Evolutionary conservation across 2,797 vertebrate species (phyloP).

Genomic region (Gadopsis bispinosus): DNA sequence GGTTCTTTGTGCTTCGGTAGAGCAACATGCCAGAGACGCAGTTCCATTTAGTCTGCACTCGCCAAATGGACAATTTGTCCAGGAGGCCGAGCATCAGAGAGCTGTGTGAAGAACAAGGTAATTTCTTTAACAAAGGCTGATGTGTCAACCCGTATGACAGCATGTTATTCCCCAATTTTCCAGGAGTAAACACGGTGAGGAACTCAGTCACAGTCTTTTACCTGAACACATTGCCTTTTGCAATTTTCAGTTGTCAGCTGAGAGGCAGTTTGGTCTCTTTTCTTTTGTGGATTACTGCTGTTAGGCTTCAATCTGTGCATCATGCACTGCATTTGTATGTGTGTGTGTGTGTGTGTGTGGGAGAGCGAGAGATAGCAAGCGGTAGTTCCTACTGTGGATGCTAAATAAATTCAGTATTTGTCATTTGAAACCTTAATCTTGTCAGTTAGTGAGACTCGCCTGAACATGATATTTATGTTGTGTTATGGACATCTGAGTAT

Average conservation of each 20-base stretch:
- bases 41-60: constrained; percentile 76
- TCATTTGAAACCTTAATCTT: constrained; percentile 36
- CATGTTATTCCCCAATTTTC: constrained; percentile 79
- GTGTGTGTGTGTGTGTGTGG: constrained; percentile 4
- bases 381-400: constrained; percentile 25
- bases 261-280: constrained; percentile 53
- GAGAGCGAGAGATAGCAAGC: not conserved
- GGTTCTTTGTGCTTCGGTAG: constrained; percentile 66
- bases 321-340: not conserved
- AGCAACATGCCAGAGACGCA: constrained; percentile 71
- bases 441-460: constrained; percentile 11
- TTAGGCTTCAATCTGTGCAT: constrained; percentile 35
- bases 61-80: constrained; percentile 81
- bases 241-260: constrained; percentile 69
- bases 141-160: constrained; percentile 76
- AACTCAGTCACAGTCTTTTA: constrained; percentile 72
- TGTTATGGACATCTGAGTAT: not conserved
- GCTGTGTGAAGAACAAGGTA: constrained; percentile 72
- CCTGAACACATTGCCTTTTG: constrained; percentile 73
- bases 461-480: constrained; percentile 15
- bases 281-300: constrained; percentile 47
- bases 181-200: constrained; percentile 69
- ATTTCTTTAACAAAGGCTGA: constrained; percentile 83
- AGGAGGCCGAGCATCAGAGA: constrained; percentile 68
- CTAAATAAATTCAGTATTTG: constrained; percentile 29